Evolutionary conservation across 2,888 invertebrate genomes (phyloP).

Genomic region (Panzeria rudis): DNA sequence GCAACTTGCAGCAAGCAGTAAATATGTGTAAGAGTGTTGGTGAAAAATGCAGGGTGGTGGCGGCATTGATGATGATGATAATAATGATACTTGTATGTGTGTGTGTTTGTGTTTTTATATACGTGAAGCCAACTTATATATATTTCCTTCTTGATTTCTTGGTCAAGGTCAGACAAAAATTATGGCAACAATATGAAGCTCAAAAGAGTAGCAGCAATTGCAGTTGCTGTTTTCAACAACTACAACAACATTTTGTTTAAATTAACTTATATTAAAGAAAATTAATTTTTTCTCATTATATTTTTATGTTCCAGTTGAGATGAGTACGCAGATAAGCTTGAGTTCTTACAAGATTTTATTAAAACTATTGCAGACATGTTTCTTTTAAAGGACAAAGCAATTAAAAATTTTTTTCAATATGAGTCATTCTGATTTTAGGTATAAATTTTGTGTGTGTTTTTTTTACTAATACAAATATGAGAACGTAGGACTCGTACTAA

Average conservation of each 20-base stretch:
- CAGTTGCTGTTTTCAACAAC: neutral
- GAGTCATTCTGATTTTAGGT: too few species aligned
- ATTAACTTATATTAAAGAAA: neutral
- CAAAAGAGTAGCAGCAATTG: neutral
- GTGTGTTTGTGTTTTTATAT: neutral
- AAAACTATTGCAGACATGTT: neutral
- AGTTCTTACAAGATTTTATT: neutral
- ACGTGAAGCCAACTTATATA: neutral
- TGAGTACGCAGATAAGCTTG: neutral
- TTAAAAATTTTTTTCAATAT: too few species aligned
- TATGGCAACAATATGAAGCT: constrained; percentile 43
- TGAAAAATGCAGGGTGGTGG: constrained; percentile 3
- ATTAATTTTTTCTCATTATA: neutral
- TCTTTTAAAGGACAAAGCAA: too few species aligned
- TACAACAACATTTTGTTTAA: neutral
- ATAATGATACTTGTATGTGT: constrained; percentile 6
- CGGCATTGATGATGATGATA: neutral
- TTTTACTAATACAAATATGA: too few species aligned
- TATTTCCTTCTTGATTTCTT: constrained; percentile 68
- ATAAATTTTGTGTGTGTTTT: too few species aligned
- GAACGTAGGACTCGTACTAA: too few species aligned
- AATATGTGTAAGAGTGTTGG: constrained; percentile 9
- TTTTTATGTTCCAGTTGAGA: neutral
- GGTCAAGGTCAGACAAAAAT: constrained; percentile 71
- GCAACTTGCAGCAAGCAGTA: constrained; percentile 23